phyloP scores from a whole-genome alignment of 2,797 vertebrate genomes.

The Setipinna tenuifilis region DNA sequence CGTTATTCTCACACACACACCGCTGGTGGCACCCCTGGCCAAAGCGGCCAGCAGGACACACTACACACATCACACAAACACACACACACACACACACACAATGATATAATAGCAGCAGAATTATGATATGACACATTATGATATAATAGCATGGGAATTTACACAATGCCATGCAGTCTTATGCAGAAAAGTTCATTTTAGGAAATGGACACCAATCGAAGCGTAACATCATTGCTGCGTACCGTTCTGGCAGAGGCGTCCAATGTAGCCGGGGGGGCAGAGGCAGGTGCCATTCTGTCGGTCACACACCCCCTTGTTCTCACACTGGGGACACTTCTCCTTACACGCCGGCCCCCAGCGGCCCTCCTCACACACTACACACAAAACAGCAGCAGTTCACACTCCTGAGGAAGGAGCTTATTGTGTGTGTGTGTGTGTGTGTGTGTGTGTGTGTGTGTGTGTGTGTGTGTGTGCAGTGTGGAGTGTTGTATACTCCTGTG shows the following conservation, averaged over 20 bases:
- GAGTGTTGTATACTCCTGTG: too few relatives aligned
- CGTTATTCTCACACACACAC: constrained; percentile 87
- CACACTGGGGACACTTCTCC: constrained; percentile 81
- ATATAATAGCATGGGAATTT: too few relatives aligned
- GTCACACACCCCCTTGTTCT: constrained; percentile 80
- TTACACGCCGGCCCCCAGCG: constrained; percentile 86
- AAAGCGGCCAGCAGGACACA: constrained; percentile 82
- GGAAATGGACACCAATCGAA: too few relatives aligned
- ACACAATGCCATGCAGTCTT: too few relatives aligned
- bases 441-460: constrained; percentile 2
- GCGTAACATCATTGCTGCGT: constrained; percentile 43
- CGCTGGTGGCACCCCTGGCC: constrained; percentile 82
- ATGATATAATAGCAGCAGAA: too few relatives aligned
- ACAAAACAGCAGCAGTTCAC: neutral
- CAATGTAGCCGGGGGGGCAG: constrained; percentile 81
- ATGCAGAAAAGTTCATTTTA: too few relatives aligned
- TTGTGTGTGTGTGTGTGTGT: neutral
- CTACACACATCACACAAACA: constrained; percentile 61
- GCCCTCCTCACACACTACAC: constrained; percentile 82
- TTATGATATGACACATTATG: neutral
- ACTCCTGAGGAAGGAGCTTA: neutral
- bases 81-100: constrained; percentile 19
- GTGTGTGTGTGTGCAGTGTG: neutral
- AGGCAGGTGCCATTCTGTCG: constrained; percentile 79
- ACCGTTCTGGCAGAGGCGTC: constrained; percentile 85